These are phyloP conservation scores for Emys orbicularis DNA, from an alignment of 2,797 vertebrate genomes.

Conservation along the genomic window DNA sequence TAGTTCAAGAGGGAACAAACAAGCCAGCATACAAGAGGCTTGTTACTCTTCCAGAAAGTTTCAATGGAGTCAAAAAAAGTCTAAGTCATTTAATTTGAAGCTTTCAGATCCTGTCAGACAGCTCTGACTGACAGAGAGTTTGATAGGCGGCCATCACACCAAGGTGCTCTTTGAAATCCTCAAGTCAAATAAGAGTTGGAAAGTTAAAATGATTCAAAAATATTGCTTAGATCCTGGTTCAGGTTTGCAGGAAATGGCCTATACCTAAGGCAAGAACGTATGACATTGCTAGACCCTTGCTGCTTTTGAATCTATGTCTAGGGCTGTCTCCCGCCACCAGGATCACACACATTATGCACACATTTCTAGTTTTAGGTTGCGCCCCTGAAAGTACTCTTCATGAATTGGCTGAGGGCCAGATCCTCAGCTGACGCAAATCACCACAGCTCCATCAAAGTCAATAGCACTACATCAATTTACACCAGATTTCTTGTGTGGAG, in stretches of 20 bases:
- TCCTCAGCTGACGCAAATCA: background rate
- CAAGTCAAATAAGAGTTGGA: rapidly evolving
- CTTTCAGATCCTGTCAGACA: background rate
- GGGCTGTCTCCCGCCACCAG: rapidly evolving
- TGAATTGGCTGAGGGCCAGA: background rate
- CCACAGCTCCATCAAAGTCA: background rate
- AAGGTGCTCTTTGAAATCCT: background rate
- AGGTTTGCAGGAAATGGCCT: background rate
- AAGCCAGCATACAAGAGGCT: background rate
- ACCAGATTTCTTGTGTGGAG: background rate
- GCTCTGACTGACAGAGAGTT: background rate
- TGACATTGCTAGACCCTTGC: background rate
- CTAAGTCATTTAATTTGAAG: background rate
- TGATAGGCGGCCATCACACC: rapidly evolving
- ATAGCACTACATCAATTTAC: background rate
- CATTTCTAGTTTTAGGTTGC: background rate
- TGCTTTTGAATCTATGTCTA: rapidly evolving
- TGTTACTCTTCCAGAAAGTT: background rate
- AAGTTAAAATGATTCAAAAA: background rate
- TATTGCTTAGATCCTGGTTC: background rate
- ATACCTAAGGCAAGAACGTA: background rate
- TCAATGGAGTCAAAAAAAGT: background rate
- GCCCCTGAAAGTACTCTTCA: background rate
- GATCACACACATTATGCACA: background rate
- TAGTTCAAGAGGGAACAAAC: background rate